Base-by-base conservation (phyloP, 2,888 invertebrate species). In the Octodonta nipae region DNA sequence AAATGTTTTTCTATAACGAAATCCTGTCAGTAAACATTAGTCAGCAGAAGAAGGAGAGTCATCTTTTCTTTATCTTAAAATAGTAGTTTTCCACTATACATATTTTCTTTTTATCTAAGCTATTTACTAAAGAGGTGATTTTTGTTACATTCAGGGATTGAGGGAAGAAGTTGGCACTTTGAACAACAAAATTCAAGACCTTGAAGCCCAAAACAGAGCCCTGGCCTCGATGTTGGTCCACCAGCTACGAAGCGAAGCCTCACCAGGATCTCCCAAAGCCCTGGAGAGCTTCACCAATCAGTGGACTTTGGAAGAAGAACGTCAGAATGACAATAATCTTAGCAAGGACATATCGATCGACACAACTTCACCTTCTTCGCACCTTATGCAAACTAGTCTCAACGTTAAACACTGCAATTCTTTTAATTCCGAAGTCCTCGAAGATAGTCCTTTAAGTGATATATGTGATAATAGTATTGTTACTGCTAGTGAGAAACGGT, bases 171-270 rank as follows among this genome's bases (percentile, higher is more conserved):
- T 85, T 52, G 70, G 73, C 34, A 73, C 75, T 40, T 66, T 85
- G 10, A 77, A 81, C 50, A 70, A 70, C 38, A 71, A 78, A 37
- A 81, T 85, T 28, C 73, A 77, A 43, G 84, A 85, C 54, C 64
- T 85, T 44, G 85, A 85, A 59, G 68, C 75, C 15, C 83, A 85
- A 56, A 86, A 86, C 61, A 65, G 74, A 34, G 74, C 78, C 15
- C 64, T 86, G 36, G 79, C 78, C 44, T 68, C 77, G 5, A 65
- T 80, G 45, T 61, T 80, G 40, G 73, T 78, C 36, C 74, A 79
- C 35, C 75, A 75, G 52, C 59, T 75, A 41, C 63, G 71, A 7
- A 68, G 51, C 13, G 30, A 29, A 10, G 10, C 30, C 2, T 44
- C 46, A 25, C 43, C 46, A 12, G 30, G 32, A 2, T 27, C 40